Evolutionary conservation across 2,113 vertebrate species (phyloP), one percentile per base, ranked within the genome.

Genomic region (Tetraodon nigroviridis): DNA sequence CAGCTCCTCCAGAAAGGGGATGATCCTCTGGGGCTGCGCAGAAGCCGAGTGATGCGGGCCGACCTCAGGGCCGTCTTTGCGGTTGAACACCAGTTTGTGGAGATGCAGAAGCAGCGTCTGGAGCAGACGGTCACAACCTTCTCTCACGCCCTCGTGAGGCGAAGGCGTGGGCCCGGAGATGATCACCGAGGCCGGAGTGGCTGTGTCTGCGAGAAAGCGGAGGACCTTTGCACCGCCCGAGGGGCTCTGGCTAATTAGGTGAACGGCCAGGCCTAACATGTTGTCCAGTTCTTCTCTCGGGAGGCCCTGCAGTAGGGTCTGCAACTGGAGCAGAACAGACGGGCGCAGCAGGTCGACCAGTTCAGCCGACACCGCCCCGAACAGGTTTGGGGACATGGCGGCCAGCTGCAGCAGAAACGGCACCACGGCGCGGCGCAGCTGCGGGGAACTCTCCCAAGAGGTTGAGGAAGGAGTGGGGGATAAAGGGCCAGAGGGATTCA

Each of bases 371-470:
- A 98, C 86, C 0, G 95, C 83, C 10, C 92, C 92, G 41, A 98
- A 90, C 16, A 98, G 83, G 11, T 92, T 75, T 0, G 96, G 95
- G 0, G 95, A 96, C 88, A 98, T 92, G 1, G 93, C 92, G 0
- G 94, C 93, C 10, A 98, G 77, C 75, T 98, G 96, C 5, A 98
- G 89, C 3, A 98, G 85, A 75, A 97, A 98, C 0, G 95, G 94
- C 24, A 98, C 92, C 0, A 93, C 90, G 47, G 93, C 93, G 1
- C 89, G 82, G 13, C 93, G 89, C n/a, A 94, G 92, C 17, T 91
- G 92, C 21, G 84, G 86, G 0, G 89, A 90, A 65, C 51, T 84
- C 56, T 90, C 89, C 87, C 89, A 89, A n/a, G 89, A 86, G 4
- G 83, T 80, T 29, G 86, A 85, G 3, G 81, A 84, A 0, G 85